Percentiles rank a stretch among this genome's conserved stretches.
Evolutionary conservation across 30 jellyfish, hydroid and myxozoan species (phyloP).

Genomic region (Aurelia sp.): DNA sequence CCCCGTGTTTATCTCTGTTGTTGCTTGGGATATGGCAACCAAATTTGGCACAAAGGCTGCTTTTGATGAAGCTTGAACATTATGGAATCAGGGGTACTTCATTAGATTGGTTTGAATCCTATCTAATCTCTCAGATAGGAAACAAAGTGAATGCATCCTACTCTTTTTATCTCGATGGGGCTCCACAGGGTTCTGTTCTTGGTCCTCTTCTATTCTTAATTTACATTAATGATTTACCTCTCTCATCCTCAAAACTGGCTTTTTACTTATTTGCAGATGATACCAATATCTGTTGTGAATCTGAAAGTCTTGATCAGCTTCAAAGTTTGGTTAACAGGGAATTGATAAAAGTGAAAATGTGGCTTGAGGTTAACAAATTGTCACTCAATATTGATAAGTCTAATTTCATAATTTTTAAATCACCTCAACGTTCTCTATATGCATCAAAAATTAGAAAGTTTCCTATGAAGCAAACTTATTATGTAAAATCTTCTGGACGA

Average conservation of each 20-base stretch:
- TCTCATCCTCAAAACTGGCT: too few relatives aligned
- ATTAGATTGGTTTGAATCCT: too few relatives aligned
- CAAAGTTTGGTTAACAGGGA: slow-evolving; percentile 53
- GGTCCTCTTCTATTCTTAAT: slow-evolving; percentile 75
- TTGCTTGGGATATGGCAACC: too few relatives aligned
- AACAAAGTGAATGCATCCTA: slow-evolving; percentile 54
- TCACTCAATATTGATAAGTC: too few relatives aligned
- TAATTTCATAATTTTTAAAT: too few relatives aligned
- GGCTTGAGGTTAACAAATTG: too few relatives aligned
- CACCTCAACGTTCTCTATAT: neutral
- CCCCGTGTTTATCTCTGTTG: too few relatives aligned
- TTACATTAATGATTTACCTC: too few relatives aligned
- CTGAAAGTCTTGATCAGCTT: slow-evolving; percentile 55
- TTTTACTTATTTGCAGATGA: slow-evolving; percentile 67
- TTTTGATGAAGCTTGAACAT: too few relatives aligned
- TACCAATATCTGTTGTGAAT: slow-evolving; percentile 50
- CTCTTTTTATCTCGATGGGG: slow-evolving; percentile 55
- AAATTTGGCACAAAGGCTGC: too few relatives aligned
- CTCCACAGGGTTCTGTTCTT: slow-evolving; percentile 75
- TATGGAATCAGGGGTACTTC: too few relatives aligned
- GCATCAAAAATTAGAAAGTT: slow-evolving; percentile 31
- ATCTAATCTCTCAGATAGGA: too few relatives aligned
- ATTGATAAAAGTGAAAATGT: slow-evolving; percentile 34
- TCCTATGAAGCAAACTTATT: slow-evolving; percentile 17
- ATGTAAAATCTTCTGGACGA: slow-evolving; percentile 47